A percentile compares a stretch with the other conserved stretches of the same genome.
phyloP scores from a whole-genome alignment of 2,797 vertebrate species.

The Amazonetta brasiliensis region DNA sequence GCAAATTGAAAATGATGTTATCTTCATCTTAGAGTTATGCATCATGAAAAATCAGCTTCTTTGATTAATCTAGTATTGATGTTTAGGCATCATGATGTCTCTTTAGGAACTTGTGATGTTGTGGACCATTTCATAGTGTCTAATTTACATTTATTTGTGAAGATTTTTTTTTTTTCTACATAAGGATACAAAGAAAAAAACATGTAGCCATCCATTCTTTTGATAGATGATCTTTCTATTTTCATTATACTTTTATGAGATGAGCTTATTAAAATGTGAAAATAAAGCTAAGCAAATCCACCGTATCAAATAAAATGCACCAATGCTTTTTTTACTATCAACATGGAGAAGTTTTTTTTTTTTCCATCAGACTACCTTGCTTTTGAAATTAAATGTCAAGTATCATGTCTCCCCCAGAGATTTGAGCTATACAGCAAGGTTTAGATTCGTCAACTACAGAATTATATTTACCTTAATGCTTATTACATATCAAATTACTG shows the following conservation, averaged over 20 bases:
- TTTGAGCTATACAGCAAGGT: conserved; percentile 58
- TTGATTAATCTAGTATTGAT: conserved; percentile 68
- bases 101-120: conserved; percentile 63
- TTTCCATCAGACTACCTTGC: conserved; percentile 30
- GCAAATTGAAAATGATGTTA: neutral
- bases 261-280: conserved; percentile 79
- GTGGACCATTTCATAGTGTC: conserved; percentile 69
- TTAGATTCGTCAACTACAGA: conserved; percentile 43
- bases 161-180: conserved; percentile 72
- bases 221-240: conserved; percentile 75
- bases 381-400: conserved; percentile 79
- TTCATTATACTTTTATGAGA: conserved; percentile 78
- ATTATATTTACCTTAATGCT: conserved; percentile 68
- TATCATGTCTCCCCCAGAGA: conserved; percentile 55
- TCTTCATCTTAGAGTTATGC: conserved; percentile 59
- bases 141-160: conserved; percentile 73
- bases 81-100: conserved; percentile 55
- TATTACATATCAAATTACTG: conserved; percentile 61
- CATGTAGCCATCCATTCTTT: conserved; percentile 25
- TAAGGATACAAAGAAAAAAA: conserved; percentile 52
- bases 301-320: conserved; percentile 72
- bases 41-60: conserved; percentile 44
- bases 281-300: conserved; percentile 75
- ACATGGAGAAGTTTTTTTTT: neutral
- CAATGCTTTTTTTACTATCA: conserved; percentile 41